These are phyloP conservation scores for Acanthochromis polyacanthus DNA, from an alignment of 2,113 vertebrate species.

Conservation along the genomic window DNA sequence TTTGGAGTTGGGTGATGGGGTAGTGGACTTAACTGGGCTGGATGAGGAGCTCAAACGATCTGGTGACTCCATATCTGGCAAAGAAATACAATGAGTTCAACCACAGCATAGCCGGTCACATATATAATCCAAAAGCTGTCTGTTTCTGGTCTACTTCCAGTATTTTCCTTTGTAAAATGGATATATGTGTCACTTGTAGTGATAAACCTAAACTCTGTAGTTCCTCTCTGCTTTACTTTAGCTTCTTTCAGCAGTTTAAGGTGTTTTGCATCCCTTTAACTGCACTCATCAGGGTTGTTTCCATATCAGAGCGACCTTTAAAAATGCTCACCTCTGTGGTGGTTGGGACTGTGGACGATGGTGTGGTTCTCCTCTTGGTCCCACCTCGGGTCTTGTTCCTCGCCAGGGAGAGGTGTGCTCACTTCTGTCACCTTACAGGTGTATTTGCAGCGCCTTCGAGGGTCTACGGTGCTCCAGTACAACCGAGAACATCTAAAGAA, in stretches of 20 bases:
- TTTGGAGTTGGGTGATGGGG: conserved; percentile 81
- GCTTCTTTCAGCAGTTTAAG: not conserved
- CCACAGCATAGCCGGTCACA: too few relatives aligned
- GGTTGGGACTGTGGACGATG: conserved; percentile 88
- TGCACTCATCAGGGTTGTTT: not conserved
- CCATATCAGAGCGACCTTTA: not conserved
- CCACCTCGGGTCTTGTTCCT: conserved; percentile 77
- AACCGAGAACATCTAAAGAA: conserved; percentile 89
- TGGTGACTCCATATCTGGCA: conserved; percentile 70
- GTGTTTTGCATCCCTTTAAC: not conserved
- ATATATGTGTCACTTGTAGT: too few relatives aligned
- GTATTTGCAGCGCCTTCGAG: conserved; percentile 89
- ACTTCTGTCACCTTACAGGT: conserved; percentile 91
- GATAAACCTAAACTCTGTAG: not conserved
- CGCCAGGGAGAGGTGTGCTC: conserved; percentile 83
- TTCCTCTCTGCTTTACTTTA: not conserved
- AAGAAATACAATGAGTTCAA: not conserved
- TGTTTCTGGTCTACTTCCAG: too few relatives aligned
- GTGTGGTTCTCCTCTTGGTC: conserved; percentile 89
- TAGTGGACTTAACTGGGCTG: conserved; percentile 73
- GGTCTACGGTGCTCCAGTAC: conserved; percentile 94
- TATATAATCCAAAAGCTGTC: too few relatives aligned
- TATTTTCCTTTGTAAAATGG: too few relatives aligned
- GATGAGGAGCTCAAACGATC: conserved; percentile 71
- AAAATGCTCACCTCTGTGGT: conserved; percentile 75